Evolutionary conservation across 1,140 invertebrate species (phyloP), one percentile per base, ranked within the genome.

Genomic region (Rhyzopertha dominica): DNA sequence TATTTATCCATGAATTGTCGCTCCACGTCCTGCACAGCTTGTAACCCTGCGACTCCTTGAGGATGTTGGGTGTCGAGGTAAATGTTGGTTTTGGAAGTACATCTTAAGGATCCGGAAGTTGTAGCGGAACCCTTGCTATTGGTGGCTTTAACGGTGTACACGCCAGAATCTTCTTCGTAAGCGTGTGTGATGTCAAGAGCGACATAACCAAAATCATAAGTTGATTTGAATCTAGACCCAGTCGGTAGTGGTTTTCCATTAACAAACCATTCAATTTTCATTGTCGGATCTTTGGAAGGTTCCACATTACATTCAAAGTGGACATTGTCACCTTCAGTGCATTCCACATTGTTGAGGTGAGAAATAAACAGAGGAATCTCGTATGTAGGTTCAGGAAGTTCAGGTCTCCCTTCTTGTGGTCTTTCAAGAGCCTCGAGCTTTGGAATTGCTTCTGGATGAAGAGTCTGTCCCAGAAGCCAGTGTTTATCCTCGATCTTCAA

Each of bases 251-350:
- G 80, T 69, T 90, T 85, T 9, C 84, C 86, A 61, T 93, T 93
- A 36, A 87, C 76, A 71, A 87, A 90, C 88, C 90, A 93, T 70
- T 92, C 89, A 55, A 95, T 87, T 59, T 85, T 86, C 74, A 97
- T 82, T 8, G 89, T 95, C 2, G 93, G 92, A 72, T 98, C 94
- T 65, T 90, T 88, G 8, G 90, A 85, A 24, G 94, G 94, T 65
- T 95, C 87, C 4, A 98, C 89, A 53, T 86, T 85, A 65, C 91
- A 95, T 69, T 96, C 91, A 62, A 99, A 98, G 67, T 92, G 90
- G 51, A 85, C 88, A 46, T 85, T 87, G 45, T 95, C 90, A 35
- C 85, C 85, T 74, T 98, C 94, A 43, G 82, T 82, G 58, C 87
- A 87, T 58, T 90, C 81, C 8, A 94, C 83, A 60, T 95, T 90